Conservation (phyloP, 2,888 invertebrate species). For the Seira sanloemensis region DNA sequence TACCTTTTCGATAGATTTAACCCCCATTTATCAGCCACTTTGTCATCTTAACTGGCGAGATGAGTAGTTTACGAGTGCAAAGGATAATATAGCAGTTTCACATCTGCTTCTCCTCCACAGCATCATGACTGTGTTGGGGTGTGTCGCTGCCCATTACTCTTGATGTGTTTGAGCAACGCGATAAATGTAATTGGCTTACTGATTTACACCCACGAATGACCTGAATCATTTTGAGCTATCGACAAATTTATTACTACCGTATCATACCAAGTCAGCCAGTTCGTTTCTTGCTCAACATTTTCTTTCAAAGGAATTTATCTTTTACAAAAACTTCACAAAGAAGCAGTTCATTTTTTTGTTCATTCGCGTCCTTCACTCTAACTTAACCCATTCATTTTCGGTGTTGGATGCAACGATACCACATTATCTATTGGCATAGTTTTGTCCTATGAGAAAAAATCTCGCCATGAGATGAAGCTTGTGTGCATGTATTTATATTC, state of each 20-base stretch:
- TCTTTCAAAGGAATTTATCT: conserved; percentile 1
- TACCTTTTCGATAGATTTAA: no score
- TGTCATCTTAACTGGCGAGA: background rate
- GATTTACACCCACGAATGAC: conserved; percentile 10
- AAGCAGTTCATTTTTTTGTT: background rate
- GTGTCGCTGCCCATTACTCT: conserved; percentile 5
- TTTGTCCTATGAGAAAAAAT: background rate
- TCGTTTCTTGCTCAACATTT: background rate
- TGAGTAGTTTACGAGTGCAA: background rate
- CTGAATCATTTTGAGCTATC: conserved; percentile 7
- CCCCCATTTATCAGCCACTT: conserved; percentile 1
- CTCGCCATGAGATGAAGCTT: background rate
- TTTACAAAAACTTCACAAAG: no score
- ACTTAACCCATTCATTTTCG: background rate
- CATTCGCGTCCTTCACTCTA: background rate
- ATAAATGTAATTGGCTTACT: conserved; percentile 9
- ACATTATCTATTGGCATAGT: conserved; percentile 19
- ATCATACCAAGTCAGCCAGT: background rate
- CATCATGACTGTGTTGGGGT: background rate
- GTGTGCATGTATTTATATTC: background rate
- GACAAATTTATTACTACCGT: conserved; percentile 10
- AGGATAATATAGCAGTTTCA: background rate
- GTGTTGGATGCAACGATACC: conserved; percentile 2
- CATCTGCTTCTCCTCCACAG: background rate
- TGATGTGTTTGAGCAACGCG: background rate